Evolutionary conservation across 2,113 vertebrate genomes (phyloP), one percentile per base, ranked within the genome.

Genomic region (Nettapus auritus): DNA sequence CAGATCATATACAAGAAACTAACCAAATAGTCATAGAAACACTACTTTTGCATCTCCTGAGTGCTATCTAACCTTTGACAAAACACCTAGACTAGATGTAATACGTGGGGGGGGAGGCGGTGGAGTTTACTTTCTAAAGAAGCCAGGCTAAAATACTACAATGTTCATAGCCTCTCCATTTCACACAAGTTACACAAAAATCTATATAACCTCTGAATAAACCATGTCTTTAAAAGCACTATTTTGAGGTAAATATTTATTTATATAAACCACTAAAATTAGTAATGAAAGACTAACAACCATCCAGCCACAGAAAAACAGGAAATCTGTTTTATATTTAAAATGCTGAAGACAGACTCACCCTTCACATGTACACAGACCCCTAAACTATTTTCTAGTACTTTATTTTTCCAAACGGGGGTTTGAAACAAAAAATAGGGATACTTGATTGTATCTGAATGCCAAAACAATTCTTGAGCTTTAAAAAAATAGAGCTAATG

Each of bases 311-410:
- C 5, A 74, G 55, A 70, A 34, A 26, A 71, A 90, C 8, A 80
- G 4, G 60, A 75, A 67, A 86, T 36, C 16, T 26, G 17, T 26
- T 70, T 86, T 44, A 34, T 7, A 59, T 29, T 26, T 67, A 59
- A 70, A 90, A 60, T 8, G 71, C 0, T 68, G 38, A 79, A 28
- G 5, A 34, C 46, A 48, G 46, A 48, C 46, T 48, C 20, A 21
- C 3, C 11, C 13, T 33, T 16, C 33, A 11, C 9, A 2, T n/a
- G 3, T 3, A 12, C 8, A 44, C 1, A 67, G 13, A 23, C 17
- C 11, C 42, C 66, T 56, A 18, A 42, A 57, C 21, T 7, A 3
- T 14, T 69, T 48, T 42, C 33, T 33, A 19, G 2, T 11, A 66
- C 88, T 74, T 78, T 9, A 25, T 57, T 79, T 90, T 86, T 69